Conservation (phyloP, 2,797 vertebrate genomes). For the Sebastes matsubarae region DNA sequence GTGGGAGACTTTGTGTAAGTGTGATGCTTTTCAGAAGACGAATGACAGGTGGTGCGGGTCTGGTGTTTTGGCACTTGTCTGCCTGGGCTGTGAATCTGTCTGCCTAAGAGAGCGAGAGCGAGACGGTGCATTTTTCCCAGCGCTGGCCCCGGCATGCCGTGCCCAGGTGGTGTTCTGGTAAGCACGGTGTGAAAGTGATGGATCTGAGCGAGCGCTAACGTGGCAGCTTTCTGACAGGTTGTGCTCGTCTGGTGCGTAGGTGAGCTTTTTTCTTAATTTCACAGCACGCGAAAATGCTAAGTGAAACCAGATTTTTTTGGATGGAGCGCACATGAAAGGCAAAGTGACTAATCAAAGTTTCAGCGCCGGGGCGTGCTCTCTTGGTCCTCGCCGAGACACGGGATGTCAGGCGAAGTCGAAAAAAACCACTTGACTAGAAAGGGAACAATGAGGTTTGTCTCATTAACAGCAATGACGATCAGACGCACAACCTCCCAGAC, state of each 20-base stretch:
- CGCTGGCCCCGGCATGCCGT: slow-evolving; percentile 33
- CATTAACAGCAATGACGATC: slow-evolving; percentile 56
- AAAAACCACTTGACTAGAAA: slow-evolving; percentile 24
- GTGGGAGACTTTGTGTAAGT: slow-evolving; percentile 29
- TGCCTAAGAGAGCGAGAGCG: slow-evolving; percentile 25
- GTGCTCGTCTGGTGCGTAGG: slow-evolving; percentile 73
- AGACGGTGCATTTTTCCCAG: neutral
- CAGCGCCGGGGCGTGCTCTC: neutral
- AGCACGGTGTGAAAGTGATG: slow-evolving; percentile 61
- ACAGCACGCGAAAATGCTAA: slow-evolving; percentile 8
- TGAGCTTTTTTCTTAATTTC: slow-evolving; percentile 42
- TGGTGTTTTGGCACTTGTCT: slow-evolving; percentile 58
- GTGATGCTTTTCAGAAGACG: slow-evolving; percentile 40
- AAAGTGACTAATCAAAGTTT: slow-evolving; percentile 43
- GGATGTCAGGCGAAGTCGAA: slow-evolving; percentile 5
- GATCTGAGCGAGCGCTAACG: slow-evolving; percentile 43
- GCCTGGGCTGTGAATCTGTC: slow-evolving; percentile 60
- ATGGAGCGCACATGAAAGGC: slow-evolving; percentile 15
- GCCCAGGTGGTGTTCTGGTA: slow-evolving; percentile 75
- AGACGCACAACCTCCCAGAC: slow-evolving; percentile 35
- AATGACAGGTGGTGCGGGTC: slow-evolving; percentile 70
- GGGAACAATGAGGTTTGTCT: slow-evolving; percentile 44
- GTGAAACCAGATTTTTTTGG: slow-evolving; percentile 36
- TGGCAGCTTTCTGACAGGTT: slow-evolving; percentile 60
- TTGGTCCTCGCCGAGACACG: neutral